Percentiles rank a stretch among this genome's conserved stretches.
Conservation (phyloP, 2,888 invertebrate species). For the Plutella xylostella region DNA sequence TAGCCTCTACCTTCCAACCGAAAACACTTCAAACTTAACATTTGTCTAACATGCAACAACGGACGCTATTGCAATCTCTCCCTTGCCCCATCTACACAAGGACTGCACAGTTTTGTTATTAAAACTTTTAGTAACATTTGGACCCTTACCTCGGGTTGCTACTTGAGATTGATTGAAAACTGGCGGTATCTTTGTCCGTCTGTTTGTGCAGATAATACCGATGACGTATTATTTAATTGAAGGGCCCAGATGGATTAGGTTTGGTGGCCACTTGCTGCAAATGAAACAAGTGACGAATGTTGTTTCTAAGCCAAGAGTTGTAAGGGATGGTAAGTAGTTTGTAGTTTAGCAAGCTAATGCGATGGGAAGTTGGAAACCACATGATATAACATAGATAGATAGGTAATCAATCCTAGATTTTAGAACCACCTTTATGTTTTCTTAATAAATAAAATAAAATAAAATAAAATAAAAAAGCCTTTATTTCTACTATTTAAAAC, state of each 20-base stretch:
- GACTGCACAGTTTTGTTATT: neutral
- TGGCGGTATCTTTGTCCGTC: conserved; percentile 48
- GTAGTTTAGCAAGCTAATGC: no score
- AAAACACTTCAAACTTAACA: conserved; percentile 26
- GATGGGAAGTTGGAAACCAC: no score
- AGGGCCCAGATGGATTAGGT: conserved; percentile 52
- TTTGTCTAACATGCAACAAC: conserved; percentile 1
- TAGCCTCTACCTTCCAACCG: conserved; percentile 20
- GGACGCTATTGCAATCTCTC: conserved; percentile 12
- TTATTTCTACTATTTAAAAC: no score
- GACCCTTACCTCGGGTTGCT: conserved; percentile 25
- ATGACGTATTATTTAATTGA: conserved; percentile 39
- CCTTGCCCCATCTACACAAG: conserved; percentile 11
- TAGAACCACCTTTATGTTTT: no score
- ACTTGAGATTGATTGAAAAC: conserved; percentile 62
- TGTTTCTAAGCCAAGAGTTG: no score
- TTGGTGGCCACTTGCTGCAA: no score
- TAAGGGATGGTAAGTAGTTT: no score
- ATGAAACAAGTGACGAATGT: no score
- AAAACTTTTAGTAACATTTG: conserved; percentile 44
- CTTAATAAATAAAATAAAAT: no score
- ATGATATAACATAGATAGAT: no score
- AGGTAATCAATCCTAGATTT: no score
- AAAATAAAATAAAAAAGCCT: no score
- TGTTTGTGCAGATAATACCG: conserved; percentile 52